Conservation (phyloP, 2,888 invertebrate genomes). For the Apamea crenata region DNA sequence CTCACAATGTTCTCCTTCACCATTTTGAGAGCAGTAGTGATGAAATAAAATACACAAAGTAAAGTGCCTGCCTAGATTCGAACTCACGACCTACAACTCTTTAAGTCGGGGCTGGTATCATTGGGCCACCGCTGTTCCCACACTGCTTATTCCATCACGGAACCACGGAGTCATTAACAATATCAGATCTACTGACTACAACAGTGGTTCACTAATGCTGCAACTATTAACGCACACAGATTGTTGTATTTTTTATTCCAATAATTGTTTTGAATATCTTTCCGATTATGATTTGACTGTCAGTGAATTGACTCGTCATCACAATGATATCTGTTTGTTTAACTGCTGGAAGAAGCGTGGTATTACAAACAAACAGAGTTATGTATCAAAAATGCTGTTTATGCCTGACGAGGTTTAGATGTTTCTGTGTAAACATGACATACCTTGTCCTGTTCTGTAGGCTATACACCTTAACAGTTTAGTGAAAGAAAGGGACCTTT, state of each 20-base stretch:
- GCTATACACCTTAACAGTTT: not conserved
- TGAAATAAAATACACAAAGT: too few relatives aligned
- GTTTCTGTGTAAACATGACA: conserved; percentile 12
- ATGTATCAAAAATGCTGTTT: conserved; percentile 26
- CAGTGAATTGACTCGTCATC: not conserved
- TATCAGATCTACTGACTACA: not conserved
- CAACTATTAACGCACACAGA: not conserved
- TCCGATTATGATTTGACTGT: not conserved
- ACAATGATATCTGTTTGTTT: not conserved
- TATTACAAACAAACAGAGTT: conserved; percentile 25
- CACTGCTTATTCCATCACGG: too few relatives aligned
- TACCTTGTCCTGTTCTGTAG: conserved; percentile 7
- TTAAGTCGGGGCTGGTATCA: too few relatives aligned
- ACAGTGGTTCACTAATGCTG: not conserved
- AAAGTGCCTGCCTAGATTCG: too few relatives aligned
- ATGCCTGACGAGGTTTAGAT: conserved; percentile 1
- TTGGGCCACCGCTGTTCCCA: too few relatives aligned
- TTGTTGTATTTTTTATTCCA: not conserved
- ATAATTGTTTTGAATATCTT: not conserved
- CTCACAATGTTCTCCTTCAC: too few relatives aligned
- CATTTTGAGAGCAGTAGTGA: too few relatives aligned
- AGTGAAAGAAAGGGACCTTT: not conserved
- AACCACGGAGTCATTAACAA: not conserved
- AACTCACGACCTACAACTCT: too few relatives aligned
- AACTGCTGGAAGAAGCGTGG: not conserved